A percentile compares a stretch with the other conserved stretches of the same genome.
Evolutionary conservation across 1,140 invertebrate species (phyloP).

Genomic region (Mylabris phalerata): DNA sequence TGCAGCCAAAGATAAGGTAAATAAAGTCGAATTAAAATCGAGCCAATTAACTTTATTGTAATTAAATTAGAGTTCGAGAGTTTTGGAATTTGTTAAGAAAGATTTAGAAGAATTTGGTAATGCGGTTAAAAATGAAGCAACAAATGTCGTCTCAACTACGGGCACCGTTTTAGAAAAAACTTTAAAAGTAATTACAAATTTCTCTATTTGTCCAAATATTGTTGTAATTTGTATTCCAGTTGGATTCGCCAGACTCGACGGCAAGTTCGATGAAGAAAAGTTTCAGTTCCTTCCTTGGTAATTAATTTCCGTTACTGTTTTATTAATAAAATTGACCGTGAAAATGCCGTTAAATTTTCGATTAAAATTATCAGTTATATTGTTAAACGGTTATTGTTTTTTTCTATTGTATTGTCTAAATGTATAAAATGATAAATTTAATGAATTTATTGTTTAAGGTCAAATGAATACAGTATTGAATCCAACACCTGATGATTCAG

Average conservation of each 20-base stretch:
- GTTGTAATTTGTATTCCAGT: slow-evolving; percentile 43
- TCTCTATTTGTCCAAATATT: not conserved
- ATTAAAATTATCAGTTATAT: no score
- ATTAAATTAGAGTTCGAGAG: slow-evolving; percentile 55
- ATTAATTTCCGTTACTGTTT: slow-evolving; percentile 38
- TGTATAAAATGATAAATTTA: not conserved
- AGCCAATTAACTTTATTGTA: not conserved
- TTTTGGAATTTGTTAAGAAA: slow-evolving; percentile 68
- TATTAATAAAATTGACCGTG: not conserved
- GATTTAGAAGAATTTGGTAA: slow-evolving; percentile 67
- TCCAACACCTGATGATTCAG: slow-evolving; percentile 61
- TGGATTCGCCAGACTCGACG: slow-evolving; percentile 60
- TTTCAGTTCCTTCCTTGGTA: slow-evolving; percentile 58
- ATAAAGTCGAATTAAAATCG: not conserved
- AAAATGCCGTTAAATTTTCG: no score
- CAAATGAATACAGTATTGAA: slow-evolving; percentile 61
- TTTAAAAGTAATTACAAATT: slow-evolving; percentile 45
- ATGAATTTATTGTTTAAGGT: slow-evolving; percentile 38
- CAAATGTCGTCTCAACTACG: slow-evolving; percentile 53
- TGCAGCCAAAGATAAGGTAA: slow-evolving; percentile 41
- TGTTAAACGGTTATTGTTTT: no score
- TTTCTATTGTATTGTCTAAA: no score
- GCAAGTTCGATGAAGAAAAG: slow-evolving; percentile 63
- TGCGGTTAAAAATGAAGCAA: slow-evolving; percentile 62
- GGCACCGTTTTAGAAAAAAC: slow-evolving; percentile 60